Evolutionary conservation across 2,888 invertebrate genomes (phyloP), one percentile per base, ranked within the genome.

Genomic region (Scaeva pyrastri): DNA sequence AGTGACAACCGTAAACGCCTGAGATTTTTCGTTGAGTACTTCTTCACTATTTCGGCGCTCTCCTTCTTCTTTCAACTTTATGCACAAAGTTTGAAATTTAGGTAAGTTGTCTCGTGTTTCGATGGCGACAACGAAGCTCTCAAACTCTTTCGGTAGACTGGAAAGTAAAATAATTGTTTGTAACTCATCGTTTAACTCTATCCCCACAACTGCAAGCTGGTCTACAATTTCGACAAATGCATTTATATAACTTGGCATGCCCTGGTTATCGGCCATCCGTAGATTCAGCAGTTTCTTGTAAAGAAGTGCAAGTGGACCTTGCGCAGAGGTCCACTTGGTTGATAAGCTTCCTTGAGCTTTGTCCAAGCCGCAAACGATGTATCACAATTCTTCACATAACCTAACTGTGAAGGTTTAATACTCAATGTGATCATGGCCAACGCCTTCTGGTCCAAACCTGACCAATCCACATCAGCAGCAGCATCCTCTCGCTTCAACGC

Each of bases 391-490:
- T 26, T 26, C 26, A 26, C 26, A 26, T 26, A 6, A 26, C 26
- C 26, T 26, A 26, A 26, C 6, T 26, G 26, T 4, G 26, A 26
- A 26, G 26, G 26, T 26, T 26, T 26, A 26, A 26, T 6, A 6
- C 26, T 26, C 6, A 26, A 26, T 26, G 26, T 26, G 26, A 26
- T 26, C 26, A 26, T 26, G 26, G 26, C 26, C 36, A 43, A n/a
- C 43, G 43, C 43, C 43, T 43, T 43, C 43, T 43, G 43, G 43
- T 43, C 43, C 43, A 43, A n/a, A n/a, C 43, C 43, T 43, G 43
- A 43, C 43, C 43, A 43, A 5, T 43, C 43, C 43, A 43, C 43
- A 43, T n/a, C n/a, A 43, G 2, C 43, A 43, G 43, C 14, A 5
- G 43, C 43, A 43, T 43, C 43, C 43, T 43, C 43, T n/a, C 43